Evolutionary conservation across 2,113 vertebrate genomes (phyloP).

Genomic region (Bolborhynchus lineola): DNA sequence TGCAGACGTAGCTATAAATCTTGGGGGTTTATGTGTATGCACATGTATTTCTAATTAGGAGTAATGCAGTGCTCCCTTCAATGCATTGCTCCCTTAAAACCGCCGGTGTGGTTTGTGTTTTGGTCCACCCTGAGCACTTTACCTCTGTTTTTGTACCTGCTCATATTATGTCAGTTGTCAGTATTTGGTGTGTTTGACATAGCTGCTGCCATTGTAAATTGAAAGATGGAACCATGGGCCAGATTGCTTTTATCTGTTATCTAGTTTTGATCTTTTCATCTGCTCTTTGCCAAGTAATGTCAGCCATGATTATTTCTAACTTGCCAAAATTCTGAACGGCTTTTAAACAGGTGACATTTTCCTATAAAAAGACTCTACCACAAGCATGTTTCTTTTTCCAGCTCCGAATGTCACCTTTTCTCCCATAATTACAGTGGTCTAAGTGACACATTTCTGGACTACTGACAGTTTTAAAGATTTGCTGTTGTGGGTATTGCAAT

Average conservation of each 20-base stretch:
- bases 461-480: conserved; percentile 71
- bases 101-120: neutral
- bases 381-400: conserved; percentile 59
- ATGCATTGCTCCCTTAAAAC: neutral
- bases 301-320: conserved; percentile 64
- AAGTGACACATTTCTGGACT: conserved; percentile 70
- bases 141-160: neutral
- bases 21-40: neutral
- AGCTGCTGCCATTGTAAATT: conserved; percentile 53
- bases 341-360: conserved; percentile 70
- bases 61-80: neutral
- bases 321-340: conserved; percentile 59
- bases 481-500: conserved; percentile 63
- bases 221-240: conserved; percentile 41
- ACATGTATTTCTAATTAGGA: neutral
- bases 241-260: conserved; percentile 54
- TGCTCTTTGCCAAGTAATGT: conserved; percentile 58
- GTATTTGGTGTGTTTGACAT: conserved; percentile 43
- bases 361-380: conserved; percentile 57
- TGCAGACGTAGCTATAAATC: neutral
- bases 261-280: conserved; percentile 64
- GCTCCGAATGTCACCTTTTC: conserved; percentile 53
- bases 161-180: neutral
- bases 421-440: conserved; percentile 66
- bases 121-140: neutral